phyloP scores from a whole-genome alignment of 2,888 invertebrate genomes.

The Parasteatoda lunata region DNA sequence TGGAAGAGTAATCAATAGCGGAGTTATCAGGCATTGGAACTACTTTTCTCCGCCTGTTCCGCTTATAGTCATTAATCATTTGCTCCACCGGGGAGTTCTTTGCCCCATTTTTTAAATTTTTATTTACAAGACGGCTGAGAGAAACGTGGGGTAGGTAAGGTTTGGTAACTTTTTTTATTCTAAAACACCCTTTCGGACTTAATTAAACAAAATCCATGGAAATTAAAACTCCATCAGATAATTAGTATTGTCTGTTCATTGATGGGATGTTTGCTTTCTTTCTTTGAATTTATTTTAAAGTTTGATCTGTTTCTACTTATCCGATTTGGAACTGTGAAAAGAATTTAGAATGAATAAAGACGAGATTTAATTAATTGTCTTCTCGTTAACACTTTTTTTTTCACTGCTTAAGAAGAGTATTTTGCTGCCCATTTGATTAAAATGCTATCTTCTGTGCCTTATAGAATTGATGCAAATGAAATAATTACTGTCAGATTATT shows the following conservation, averaged over 20 bases:
- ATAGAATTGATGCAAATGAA: too few relatives aligned
- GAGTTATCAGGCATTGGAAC: conserved; percentile 68
- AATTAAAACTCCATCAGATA: conserved; percentile 64
- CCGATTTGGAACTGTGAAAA: background rate
- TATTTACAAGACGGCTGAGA: conserved; percentile 56
- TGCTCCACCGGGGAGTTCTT: conserved; percentile 41
- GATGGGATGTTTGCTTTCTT: conserved; percentile 42
- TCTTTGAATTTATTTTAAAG: background rate
- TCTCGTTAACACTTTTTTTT: too few relatives aligned
- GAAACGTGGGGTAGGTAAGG: conserved; percentile 14
- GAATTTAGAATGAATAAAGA: too few relatives aligned
- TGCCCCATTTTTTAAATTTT: conserved; percentile 30
- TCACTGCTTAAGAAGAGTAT: too few relatives aligned
- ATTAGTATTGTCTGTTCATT: conserved; percentile 67
- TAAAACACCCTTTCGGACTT: conserved; percentile 30
- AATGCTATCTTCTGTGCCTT: too few relatives aligned
- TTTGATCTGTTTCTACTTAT: conserved; percentile 1
- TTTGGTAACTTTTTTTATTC: conserved; percentile 31
- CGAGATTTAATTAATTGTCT: too few relatives aligned
- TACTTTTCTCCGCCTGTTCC: conserved; percentile 46
- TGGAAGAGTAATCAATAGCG: conserved; percentile 60
- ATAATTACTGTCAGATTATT: too few relatives aligned
- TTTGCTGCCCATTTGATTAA: too few relatives aligned
- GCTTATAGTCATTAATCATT: conserved; percentile 65
- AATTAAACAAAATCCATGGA: conserved; percentile 62